phyloP scores from a whole-genome alignment of 92 coral and sea anemone species.

The Isaurus tuberculatus region DNA sequence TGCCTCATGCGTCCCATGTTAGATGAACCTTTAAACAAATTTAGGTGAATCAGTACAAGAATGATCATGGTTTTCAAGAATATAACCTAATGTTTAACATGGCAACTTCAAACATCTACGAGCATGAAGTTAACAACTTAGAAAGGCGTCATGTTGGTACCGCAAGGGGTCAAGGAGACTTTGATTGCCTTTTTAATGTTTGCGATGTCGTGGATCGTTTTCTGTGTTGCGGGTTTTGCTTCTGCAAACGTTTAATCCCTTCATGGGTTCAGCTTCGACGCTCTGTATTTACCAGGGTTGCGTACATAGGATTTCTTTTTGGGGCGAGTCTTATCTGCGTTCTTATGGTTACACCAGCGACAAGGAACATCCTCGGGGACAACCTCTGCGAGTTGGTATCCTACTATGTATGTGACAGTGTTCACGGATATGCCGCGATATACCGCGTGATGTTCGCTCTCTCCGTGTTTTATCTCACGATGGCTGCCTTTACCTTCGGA shows the following conservation, averaged over 20 bases:
- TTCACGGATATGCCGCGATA: conserved; percentile 90
- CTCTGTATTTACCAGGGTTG: conserved; percentile 81
- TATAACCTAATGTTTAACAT: not conserved
- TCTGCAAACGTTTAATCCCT: conserved; percentile 67
- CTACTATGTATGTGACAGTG: conserved; percentile 81
- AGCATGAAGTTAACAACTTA: conserved; percentile 22
- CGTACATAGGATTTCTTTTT: conserved; percentile 77
- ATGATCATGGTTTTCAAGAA: not conserved
- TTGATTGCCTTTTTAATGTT: conserved; percentile 22
- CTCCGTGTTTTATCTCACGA: conserved; percentile 71
- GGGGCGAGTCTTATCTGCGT: conserved; percentile 82
- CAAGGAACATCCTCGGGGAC: conserved; percentile 66
- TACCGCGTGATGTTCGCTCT: conserved; percentile 84
- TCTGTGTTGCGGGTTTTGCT: conserved; percentile 75
- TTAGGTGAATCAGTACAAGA: not conserved
- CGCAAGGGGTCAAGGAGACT: conserved; percentile 23
- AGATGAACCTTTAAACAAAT: not conserved
- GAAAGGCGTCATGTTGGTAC: conserved; percentile 16
- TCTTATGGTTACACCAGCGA: conserved; percentile 83
- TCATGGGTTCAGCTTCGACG: conserved; percentile 72
- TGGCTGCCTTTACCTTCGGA: conserved; percentile 75
- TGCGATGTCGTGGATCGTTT: conserved; percentile 71
- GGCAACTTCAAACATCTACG: conserved; percentile 18
- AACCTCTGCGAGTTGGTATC: conserved; percentile 81
- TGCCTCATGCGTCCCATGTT: not conserved